Evolutionary conservation across 2,113 vertebrate genomes (phyloP), one percentile per base, ranked within the genome.

Genomic region (Myiopsitta monachus): DNA sequence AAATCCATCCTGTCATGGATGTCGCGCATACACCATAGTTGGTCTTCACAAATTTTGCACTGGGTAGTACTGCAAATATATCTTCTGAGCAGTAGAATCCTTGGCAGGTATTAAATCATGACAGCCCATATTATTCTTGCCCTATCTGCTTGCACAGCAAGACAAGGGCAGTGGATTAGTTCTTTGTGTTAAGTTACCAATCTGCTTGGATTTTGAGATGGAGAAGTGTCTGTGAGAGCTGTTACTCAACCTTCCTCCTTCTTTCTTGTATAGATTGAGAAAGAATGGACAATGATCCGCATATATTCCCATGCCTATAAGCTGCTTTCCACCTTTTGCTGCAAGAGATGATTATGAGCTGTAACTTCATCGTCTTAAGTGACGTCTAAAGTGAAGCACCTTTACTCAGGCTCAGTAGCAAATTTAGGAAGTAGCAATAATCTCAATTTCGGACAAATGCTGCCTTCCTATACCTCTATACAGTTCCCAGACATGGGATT

Each of bases 11-110:
- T 94, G 68, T 90, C 88, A 55, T 12, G 68, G 76, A 36, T 90
- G 83, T 78, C 86, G 81, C 6, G 4, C 59, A 72, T 18, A 63
- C 0, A 3, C 55, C 55, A 78, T 51, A 83, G 95, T 47, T 89
- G 68, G 57, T 63, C 82, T 95, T 90, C 41, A 90, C 28, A 88
- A 93, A 92, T 87, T 90, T 78, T 86, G 62, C 72, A 55, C 18
- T 38, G 15, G 46, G 63, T 77, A 75, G 43, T 67, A 61, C 38
- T 43, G 72, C 81, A 85, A 88, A 88, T 64, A 3, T 22, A 88
- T 75, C 51, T 80, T 87, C 84, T 64, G 64, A 81, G 46, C 15
- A 39, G 72, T 18, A 66, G 52, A 15, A 61, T 33, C 27, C 55
- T 70, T 86, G 68, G 43, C 72, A 69, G 67, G 33, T 85, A 86